Conservation (phyloP, 2,797 vertebrate genomes). For the Hydrocynus forskahlii region DNA sequence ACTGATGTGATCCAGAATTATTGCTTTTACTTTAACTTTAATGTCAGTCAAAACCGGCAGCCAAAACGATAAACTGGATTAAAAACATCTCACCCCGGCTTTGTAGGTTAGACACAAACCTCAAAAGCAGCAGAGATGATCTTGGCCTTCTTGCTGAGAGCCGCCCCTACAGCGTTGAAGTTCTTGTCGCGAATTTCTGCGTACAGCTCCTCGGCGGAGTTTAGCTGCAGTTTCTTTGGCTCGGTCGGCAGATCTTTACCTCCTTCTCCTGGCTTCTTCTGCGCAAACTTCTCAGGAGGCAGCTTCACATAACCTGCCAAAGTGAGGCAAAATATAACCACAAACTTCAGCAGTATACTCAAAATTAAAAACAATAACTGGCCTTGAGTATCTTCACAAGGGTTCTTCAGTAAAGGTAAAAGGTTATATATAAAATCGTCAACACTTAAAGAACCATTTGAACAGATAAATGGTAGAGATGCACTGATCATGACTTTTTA, state of each 20-base stretch:
- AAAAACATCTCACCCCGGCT: not conserved
- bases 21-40: too few relatives aligned
- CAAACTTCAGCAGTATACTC: not conserved
- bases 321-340: not conserved
- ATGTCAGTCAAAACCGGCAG: not conserved
- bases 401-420: too few relatives aligned
- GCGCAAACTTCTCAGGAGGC: slow-evolving; percentile 95
- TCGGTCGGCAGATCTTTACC: slow-evolving; percentile 94
- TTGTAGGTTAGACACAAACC: slow-evolving; percentile 71
- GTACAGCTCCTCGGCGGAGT: slow-evolving; percentile 95
- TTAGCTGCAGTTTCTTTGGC: slow-evolving; percentile 94
- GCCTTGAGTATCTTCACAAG: not conserved
- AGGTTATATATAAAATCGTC: too few relatives aligned
- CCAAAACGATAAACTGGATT: not conserved
- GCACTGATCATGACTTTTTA: too few relatives aligned
- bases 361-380: not conserved
- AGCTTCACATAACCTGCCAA: slow-evolving; percentile 91
- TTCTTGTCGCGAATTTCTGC: slow-evolving; percentile 98
- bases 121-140: slow-evolving; percentile 98
- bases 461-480: too few relatives aligned
- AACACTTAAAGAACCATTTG: too few relatives aligned
- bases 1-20: too few relatives aligned
- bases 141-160: slow-evolving; percentile 98
- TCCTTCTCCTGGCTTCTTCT: slow-evolving; percentile 91
- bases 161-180: slow-evolving; percentile 95